phyloP scores from a whole-genome alignment of 2,888 invertebrate genomes.

The Meloe dianella region DNA sequence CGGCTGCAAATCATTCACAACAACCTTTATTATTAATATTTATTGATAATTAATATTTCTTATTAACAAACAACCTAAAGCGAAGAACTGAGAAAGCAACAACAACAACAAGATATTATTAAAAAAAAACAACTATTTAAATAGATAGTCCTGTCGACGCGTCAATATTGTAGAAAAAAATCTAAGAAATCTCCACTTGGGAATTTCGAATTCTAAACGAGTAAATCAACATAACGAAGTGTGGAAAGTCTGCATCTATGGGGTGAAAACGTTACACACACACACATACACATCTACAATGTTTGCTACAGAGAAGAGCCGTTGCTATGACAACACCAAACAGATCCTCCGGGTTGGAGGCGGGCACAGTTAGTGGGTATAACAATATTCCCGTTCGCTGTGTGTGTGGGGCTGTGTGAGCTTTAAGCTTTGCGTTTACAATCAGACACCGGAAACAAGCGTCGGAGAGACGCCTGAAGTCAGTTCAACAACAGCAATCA shows the following conservation, averaged over 20 bases:
- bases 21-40: slow-evolving; percentile 53
- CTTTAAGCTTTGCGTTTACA: slow-evolving; percentile 50
- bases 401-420: slow-evolving; percentile 17
- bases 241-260: slow-evolving; percentile 34
- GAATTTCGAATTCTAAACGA: slow-evolving; percentile 30
- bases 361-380: slow-evolving; percentile 30
- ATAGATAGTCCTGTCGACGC: background rate
- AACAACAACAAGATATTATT: background rate
- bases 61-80: slow-evolving; percentile 23
- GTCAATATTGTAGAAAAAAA: background rate
- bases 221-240: slow-evolving; percentile 37
- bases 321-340: slow-evolving; percentile 46
- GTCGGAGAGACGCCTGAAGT: slow-evolving; percentile 52
- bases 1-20: slow-evolving; percentile 52
- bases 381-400: background rate
- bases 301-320: slow-evolving; percentile 23
- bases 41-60: slow-evolving; percentile 47
- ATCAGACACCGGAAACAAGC: slow-evolving; percentile 54
- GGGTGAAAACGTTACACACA: slow-evolving; percentile 21
- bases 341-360: slow-evolving; percentile 44
- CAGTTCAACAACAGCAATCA: slow-evolving; percentile 46
- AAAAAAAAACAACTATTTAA: background rate
- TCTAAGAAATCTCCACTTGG: slow-evolving; percentile 6
- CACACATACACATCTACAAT: slow-evolving; percentile 4
- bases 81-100: background rate